Evolutionary conservation across 1,140 invertebrate species (phyloP).

Genomic region (Drosophila lowei): DNA sequence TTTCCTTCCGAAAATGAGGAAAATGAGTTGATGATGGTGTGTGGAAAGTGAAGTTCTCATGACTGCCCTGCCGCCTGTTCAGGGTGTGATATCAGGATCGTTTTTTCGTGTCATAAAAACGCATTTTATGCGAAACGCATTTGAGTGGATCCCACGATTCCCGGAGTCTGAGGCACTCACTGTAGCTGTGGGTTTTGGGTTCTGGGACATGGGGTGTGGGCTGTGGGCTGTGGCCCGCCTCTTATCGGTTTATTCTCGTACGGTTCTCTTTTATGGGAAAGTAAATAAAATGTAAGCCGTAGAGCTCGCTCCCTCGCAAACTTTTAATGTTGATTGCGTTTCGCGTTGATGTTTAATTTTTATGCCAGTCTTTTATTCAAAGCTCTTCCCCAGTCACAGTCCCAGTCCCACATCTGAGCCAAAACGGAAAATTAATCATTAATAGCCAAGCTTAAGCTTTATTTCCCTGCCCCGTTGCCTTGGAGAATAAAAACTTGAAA

Average conservation of each 20-base stretch:
- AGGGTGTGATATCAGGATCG: conserved; percentile 51
- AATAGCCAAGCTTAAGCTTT: conserved; percentile 52
- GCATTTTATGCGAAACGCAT: conserved; percentile 81
- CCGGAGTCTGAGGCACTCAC: conserved; percentile 37
- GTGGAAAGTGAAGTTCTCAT: conserved; percentile 33
- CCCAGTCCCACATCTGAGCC: neutral
- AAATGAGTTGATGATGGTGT: conserved; percentile 45
- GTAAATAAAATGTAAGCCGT: conserved; percentile 71
- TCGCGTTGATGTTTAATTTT: conserved; percentile 75
- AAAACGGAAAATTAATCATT: conserved; percentile 68
- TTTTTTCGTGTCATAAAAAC: conserved; percentile 77
- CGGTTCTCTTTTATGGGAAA: conserved; percentile 71
- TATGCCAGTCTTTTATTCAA: conserved; percentile 55
- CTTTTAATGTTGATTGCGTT: conserved; percentile 80
- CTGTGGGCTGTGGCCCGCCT: neutral
- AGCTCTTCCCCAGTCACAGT: conserved; percentile 22
- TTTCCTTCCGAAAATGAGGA: conserved; percentile 11
- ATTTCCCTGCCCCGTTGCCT: conserved; percentile 38
- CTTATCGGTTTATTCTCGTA: conserved; percentile 49
- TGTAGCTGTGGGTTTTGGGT: neutral
- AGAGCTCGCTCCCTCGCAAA: conserved; percentile 53
- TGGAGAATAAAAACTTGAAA: conserved; percentile 32
- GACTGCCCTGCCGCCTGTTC: conserved; percentile 6
- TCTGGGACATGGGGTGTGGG: conserved; percentile 16
- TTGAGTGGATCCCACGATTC: conserved; percentile 60